Conservation (phyloP, 2,113 vertebrate species). For the Nycticebus coucang region DNA sequence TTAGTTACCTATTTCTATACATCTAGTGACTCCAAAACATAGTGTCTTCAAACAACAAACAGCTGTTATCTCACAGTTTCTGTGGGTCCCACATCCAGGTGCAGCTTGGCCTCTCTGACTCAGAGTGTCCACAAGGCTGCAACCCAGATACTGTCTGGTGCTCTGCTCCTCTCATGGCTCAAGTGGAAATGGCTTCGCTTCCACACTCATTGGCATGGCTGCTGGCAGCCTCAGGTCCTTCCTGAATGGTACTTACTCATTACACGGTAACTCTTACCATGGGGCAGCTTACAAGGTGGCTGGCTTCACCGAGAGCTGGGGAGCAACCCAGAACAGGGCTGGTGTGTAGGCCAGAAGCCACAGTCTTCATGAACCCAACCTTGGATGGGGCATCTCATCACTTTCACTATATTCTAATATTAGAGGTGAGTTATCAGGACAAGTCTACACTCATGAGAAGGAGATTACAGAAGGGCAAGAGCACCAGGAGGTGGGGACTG, state of each 20-base stretch:
- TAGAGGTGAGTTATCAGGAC: not conserved
- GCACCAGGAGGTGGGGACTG: not conserved
- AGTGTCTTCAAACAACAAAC: not conserved
- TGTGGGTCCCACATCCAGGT: not conserved
- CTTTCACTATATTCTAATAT: not conserved
- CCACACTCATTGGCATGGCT: rapidly evolving
- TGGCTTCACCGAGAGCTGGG: not conserved
- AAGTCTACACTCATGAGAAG: not conserved
- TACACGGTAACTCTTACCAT: not conserved
- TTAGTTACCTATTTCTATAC: not conserved
- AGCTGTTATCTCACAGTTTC: not conserved
- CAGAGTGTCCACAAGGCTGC: not conserved
- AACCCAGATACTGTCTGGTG: too few species aligned
- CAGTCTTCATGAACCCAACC: not conserved
- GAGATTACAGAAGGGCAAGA: too few species aligned
- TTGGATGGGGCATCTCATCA: not conserved
- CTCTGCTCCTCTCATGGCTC: not conserved
- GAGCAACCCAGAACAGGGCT: not conserved
- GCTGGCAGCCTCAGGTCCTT: not conserved
- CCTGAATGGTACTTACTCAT: not conserved
- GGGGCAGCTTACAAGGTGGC: not conserved
- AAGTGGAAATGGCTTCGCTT: not conserved
- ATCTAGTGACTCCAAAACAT: not conserved
- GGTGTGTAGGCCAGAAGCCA: not conserved
- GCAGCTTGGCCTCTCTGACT: not conserved